These are phyloP conservation scores for Eupithecia exiguata DNA, from an alignment of 2,888 invertebrate species.

Conservation along the genomic window DNA sequence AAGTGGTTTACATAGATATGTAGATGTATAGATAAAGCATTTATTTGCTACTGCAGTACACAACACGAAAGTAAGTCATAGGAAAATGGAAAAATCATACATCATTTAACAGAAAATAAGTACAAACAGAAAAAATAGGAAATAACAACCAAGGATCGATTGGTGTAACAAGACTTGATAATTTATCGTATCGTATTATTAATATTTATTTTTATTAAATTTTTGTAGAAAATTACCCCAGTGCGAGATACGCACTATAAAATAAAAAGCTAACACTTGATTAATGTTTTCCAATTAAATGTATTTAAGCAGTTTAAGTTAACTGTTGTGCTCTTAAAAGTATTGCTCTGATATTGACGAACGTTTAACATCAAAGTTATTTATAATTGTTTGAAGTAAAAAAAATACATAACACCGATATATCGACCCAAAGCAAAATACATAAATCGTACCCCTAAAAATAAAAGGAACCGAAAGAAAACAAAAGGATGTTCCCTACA, in stretches of 20 bases:
- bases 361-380: background rate
- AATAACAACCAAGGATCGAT: background rate
- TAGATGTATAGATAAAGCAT: background rate
- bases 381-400: background rate
- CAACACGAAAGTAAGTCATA: background rate
- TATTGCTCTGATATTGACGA: background rate
- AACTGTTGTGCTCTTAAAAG: background rate
- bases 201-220: no score
- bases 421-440: background rate
- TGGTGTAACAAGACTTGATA: background rate
- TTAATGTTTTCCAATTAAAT: background rate
- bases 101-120: background rate
- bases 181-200: no score
- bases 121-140: background rate
- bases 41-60: background rate
- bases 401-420: background rate
- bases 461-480: background rate
- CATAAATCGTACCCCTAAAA: background rate
- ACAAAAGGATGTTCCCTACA: background rate
- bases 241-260: no score
- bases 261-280: no score
- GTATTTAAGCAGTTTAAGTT: no score
- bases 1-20: no score
- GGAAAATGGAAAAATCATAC: background rate
- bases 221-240: no score